Evolutionary conservation across 2,113 vertebrate species (phyloP).

Genomic region (Paraplagusia blochii): DNA sequence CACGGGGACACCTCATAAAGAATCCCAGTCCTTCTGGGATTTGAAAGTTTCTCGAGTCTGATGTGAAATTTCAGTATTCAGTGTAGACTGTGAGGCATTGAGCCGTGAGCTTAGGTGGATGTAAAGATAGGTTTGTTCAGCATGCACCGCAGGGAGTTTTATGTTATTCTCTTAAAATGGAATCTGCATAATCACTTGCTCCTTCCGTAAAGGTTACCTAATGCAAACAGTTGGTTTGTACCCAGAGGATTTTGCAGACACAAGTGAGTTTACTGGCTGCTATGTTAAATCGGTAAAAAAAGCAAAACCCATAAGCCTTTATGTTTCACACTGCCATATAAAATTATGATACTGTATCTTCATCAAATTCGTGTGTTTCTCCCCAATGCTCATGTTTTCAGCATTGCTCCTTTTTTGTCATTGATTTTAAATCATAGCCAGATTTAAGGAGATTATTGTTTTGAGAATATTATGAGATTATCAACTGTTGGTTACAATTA

Average conservation of each 20-base stretch:
- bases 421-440: too few relatives aligned
- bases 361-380: too few relatives aligned
- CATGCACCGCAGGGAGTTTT: constrained; percentile 30
- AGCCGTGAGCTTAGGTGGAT: constrained; percentile 36
- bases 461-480: too few relatives aligned
- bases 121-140: constrained; percentile 45
- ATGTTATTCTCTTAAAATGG: constrained; percentile 30
- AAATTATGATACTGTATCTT: too few relatives aligned
- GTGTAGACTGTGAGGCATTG: constrained; percentile 17
- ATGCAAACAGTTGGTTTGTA: constrained; percentile 21
- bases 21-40: constrained; percentile 28
- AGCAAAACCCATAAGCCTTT: too few relatives aligned
- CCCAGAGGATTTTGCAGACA: constrained; percentile 2
- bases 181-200: constrained; percentile 2
- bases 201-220: constrained; percentile 15
- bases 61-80: constrained; percentile 28
- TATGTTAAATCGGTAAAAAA: too few relatives aligned
- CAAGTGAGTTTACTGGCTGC: neutral
- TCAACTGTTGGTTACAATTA: too few relatives aligned
- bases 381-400: too few relatives aligned
- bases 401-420: too few relatives aligned
- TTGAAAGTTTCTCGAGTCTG: too few relatives aligned
- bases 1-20: constrained; percentile 39
- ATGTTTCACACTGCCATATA: too few relatives aligned
- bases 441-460: too few relatives aligned